Conservation (phyloP, 2,797 vertebrate species). For the Netta rufina region DNA sequence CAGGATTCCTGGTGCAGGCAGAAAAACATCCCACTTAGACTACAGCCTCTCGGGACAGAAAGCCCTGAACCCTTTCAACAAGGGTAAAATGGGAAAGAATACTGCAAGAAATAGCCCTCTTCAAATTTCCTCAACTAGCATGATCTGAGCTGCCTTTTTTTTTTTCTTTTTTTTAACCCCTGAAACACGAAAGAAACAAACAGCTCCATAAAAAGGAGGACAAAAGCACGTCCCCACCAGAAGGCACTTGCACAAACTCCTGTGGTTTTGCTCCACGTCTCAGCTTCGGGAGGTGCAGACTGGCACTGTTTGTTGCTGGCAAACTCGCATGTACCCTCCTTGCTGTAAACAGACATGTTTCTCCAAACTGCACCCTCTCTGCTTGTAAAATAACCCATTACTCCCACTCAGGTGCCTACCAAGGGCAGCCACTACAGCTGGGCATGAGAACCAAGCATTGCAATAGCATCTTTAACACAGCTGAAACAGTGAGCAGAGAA, state of each 20-base stretch:
- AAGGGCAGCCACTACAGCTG: neutral
- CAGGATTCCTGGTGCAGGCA: neutral
- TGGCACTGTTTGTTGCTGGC: neutral
- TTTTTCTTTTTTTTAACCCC: too few species aligned
- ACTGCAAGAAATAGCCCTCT: neutral
- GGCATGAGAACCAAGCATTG: neutral
- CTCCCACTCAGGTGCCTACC: neutral
- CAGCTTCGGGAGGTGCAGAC: neutral
- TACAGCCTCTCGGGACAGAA: neutral
- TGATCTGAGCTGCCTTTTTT: neutral
- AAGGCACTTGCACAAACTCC: neutral
- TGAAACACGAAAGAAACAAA: neutral
- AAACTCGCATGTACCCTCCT: fast-evolving
- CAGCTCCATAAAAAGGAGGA: neutral
- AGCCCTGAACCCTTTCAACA: neutral
- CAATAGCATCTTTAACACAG: neutral
- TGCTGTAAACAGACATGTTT: neutral
- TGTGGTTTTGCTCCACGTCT: fast-evolving
- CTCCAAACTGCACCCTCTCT: neutral
- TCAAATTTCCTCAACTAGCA: fast-evolving
- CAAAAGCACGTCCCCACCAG: neutral
- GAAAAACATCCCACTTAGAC: neutral
- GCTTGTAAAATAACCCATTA: neutral
- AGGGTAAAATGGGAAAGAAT: neutral
- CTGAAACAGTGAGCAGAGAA: neutral